phyloP scores from a whole-genome alignment of 2,888 invertebrate species.

The Amphiduros pacificus region DNA sequence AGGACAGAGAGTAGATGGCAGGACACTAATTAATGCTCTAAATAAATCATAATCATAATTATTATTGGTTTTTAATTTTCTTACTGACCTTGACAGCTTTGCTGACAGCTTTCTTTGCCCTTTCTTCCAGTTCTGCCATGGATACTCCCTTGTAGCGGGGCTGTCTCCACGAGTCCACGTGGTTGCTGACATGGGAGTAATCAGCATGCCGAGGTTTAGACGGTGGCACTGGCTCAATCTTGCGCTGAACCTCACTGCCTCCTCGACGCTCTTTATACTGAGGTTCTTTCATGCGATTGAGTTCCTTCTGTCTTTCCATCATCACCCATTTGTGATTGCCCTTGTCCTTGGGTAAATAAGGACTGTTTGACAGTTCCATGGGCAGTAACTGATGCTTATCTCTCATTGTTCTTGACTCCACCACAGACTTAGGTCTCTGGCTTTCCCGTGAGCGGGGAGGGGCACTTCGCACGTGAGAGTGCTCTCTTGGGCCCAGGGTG shows the following conservation, averaged over 20 bases:
- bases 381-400: too few relatives aligned
- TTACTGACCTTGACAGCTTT: slow-evolving; percentile 29
- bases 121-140: slow-evolving; percentile 25
- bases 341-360: slow-evolving; percentile 4
- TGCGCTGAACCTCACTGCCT: too few relatives aligned
- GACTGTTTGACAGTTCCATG: slow-evolving; percentile 13
- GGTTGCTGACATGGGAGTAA: not conserved
- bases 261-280: not conserved
- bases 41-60: too few relatives aligned
- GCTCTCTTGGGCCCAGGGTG: too few relatives aligned
- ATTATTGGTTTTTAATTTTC: not conserved
- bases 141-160: not conserved
- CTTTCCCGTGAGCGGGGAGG: too few relatives aligned
- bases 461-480: too few relatives aligned
- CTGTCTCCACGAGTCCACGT: slow-evolving; percentile 6
- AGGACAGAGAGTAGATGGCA: too few relatives aligned
- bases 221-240: too few relatives aligned
- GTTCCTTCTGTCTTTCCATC: not conserved
- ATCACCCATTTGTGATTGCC: not conserved
- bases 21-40: too few relatives aligned
- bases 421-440: not conserved
- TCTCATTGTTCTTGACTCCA: too few relatives aligned
- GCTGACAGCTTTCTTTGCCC: slow-evolving; percentile 22
- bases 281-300: not conserved
- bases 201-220: not conserved